Evolutionary conservation across 1,140 invertebrate genomes (phyloP).

Genomic region (Drosophila navojoa): DNA sequence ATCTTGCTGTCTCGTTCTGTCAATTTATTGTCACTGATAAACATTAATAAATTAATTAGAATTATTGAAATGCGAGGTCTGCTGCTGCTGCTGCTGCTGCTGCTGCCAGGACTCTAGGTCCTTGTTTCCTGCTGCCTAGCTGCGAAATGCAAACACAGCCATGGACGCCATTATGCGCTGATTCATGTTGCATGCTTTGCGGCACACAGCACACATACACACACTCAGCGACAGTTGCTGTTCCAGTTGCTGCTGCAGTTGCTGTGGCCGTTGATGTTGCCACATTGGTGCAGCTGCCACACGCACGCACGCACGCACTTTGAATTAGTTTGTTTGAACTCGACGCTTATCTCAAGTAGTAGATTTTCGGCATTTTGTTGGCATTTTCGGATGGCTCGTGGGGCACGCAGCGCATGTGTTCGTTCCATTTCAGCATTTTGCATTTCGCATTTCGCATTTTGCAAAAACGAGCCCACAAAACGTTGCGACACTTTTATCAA

Average conservation of each 20-base stretch:
- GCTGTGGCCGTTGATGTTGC: constrained; percentile 20
- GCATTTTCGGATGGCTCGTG: constrained; percentile 56
- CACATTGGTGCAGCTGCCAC: constrained; percentile 9
- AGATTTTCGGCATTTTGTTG: constrained; percentile 78
- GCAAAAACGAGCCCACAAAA: constrained; percentile 6
- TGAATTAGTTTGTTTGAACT: constrained; percentile 82
- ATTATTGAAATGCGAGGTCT: constrained; percentile 82
- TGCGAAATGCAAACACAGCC: constrained; percentile 64
- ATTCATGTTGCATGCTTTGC: constrained; percentile 77
- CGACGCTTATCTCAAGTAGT: constrained; percentile 73
- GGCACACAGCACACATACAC: constrained; percentile 49
- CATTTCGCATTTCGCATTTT: constrained; percentile 62
- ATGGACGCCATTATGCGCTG: constrained; percentile 75
- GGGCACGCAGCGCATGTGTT: constrained; percentile 22
- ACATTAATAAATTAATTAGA: constrained; percentile 84
- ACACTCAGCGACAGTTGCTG: constrained; percentile 26
- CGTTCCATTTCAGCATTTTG: constrained; percentile 38
- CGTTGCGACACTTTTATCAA: constrained; percentile 67
- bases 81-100: not conserved
- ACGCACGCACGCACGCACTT: constrained; percentile 57
- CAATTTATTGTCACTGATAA: constrained; percentile 82
- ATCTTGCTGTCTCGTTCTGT: constrained; percentile 1
- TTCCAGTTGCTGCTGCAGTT: constrained; percentile 4
- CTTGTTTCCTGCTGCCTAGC: constrained; percentile 31
- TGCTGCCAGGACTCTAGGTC: constrained; percentile 21